Evolutionary conservation across 2,797 vertebrate genomes (phyloP), one percentile per base, ranked within the genome.

Genomic region (Eidolon dupreanum): DNA sequence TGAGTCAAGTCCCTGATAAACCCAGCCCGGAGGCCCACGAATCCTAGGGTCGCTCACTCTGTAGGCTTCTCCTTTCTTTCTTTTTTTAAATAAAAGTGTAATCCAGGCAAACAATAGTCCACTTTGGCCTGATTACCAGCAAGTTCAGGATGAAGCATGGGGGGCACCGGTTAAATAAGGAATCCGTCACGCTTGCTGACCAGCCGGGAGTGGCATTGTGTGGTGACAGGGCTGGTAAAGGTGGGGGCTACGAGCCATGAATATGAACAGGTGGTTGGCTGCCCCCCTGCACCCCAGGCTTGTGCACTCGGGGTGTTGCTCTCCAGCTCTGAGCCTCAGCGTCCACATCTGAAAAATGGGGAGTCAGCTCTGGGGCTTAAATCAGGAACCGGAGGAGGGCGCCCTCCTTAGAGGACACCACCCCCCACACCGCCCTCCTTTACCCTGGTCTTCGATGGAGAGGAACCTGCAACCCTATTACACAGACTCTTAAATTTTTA

Each of bases 81-180:
- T 33, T 33, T 51, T 26, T 77, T 33, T 6, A 10, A 63, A 74
- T 65, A 33, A 91, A 91, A 90, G 43, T 63, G 22, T 90, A 59
- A 95, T 94, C 84, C 43, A 68, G 88, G 46, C 53, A 51, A 93
- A 97, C 59, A 87, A 33, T 51, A 73, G 59, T 65, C 46, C 79
- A 55, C 46, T 96, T 89, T 38, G 41, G 88, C 53, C 84, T 81
- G 71, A 70, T 7, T 36, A 55, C 59, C 36, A 73, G 57, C 38
- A 83, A 71, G 53, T 68, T 79, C 78, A 74, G 65, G 51, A 79
- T 49, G 15, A 88, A 70, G 91, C 85, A 22, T 9, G 33, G 24
- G 16, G 0, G 6, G 36, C 0, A 0, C 77, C 94, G 16, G 55
- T 73, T n/a, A 59, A 55, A n/a, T 24, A 43, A 88, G 43, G 55